Base-by-base conservation (phyloP, 37 sponge, comb jelly and placozoan genomes). In the Aplysina aerophoba region DNA sequence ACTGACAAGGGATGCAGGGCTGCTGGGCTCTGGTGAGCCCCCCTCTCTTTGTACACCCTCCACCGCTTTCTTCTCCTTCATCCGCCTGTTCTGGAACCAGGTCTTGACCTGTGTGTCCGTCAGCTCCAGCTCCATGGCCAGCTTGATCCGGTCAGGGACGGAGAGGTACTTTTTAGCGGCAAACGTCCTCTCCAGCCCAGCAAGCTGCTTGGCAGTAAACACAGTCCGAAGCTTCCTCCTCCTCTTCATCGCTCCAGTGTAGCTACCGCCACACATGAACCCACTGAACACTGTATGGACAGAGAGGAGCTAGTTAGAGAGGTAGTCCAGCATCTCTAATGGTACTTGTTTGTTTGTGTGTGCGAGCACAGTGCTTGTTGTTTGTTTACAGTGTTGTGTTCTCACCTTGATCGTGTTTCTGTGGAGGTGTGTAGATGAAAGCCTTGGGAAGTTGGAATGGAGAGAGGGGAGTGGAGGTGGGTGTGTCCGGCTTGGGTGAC, bases 101-200 rank as follows among this genome's bases (percentile, higher is more conserved):
- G 97, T 97, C 63, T 97, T 97, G 19, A 98, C 98, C 81, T 98
- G 98, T 60, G 92, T 95, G 54, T 98, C 98, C n/a, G 93, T 92
- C 34, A 98, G 88, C 15, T 93, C 96, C 36, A 98, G 84, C 61
- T 85, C 77, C 24, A 86, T 83, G 8, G 98, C 98, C 17, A 98
- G 81, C 68, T 93, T 89, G 86, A 98, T 89, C 27, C 98, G 65
- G 41, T 98, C 98, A 0, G 98, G 98, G 11, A 98, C 98, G 61
- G 93, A 88, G 33, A 98, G 86, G 55, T 98, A 98, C 55, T 98
- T 98, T 81, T 98, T 93, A 55, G 89, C 92, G 28, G 90, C 73
- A 88, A 98, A 98, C 36, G 91, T 93, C 28, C 91, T 83, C 74
- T 98, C 98, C 41, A 98, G 55, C n/a, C 96, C 98, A 50, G 87